Conservation (phyloP, 2,888 invertebrate genomes). For the Spisula subtruncata region DNA sequence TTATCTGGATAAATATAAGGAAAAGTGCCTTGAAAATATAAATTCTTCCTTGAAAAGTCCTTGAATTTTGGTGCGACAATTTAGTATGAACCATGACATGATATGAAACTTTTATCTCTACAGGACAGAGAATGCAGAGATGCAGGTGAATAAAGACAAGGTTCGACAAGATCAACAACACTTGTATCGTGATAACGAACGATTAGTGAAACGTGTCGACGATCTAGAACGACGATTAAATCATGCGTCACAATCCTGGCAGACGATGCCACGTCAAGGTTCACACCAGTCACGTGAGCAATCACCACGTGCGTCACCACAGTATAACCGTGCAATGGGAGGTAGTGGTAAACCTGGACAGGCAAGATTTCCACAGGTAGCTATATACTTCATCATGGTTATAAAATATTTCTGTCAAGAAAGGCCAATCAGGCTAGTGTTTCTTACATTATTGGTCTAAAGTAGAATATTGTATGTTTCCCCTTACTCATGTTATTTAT, state of each 20-base stretch:
- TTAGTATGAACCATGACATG: too few species aligned
- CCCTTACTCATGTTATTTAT: too few species aligned
- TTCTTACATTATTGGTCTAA: too few species aligned
- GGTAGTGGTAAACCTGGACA: slow-evolving; percentile 55
- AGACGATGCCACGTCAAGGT: slow-evolving; percentile 68
- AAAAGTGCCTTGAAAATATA: too few species aligned
- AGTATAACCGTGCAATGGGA: slow-evolving; percentile 57
- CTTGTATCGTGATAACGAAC: slow-evolving; percentile 96
- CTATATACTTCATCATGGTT: neutral
- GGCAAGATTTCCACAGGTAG: slow-evolving; percentile 45
- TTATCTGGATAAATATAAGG: too few species aligned
- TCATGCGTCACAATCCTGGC: slow-evolving; percentile 65
- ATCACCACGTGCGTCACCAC: slow-evolving; percentile 67
- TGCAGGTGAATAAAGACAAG: slow-evolving; percentile 93
- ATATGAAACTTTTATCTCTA: too few species aligned
- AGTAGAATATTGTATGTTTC: too few species aligned
- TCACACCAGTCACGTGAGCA: slow-evolving; percentile 65
- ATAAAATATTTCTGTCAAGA: too few species aligned
- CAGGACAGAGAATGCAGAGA: slow-evolving; percentile 94
- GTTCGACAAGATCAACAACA: slow-evolving; percentile 96
- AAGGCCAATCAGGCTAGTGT: too few species aligned
- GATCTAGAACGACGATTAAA: slow-evolving; percentile 78
- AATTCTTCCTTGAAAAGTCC: too few species aligned
- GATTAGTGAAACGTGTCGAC: slow-evolving; percentile 94
- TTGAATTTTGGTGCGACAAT: too few species aligned